A percentile compares a stretch with the other conserved stretches of the same genome.
These are phyloP conservation scores for Labeo calbasu DNA, from an alignment of 2,797 vertebrate species.

Conservation along the genomic window DNA sequence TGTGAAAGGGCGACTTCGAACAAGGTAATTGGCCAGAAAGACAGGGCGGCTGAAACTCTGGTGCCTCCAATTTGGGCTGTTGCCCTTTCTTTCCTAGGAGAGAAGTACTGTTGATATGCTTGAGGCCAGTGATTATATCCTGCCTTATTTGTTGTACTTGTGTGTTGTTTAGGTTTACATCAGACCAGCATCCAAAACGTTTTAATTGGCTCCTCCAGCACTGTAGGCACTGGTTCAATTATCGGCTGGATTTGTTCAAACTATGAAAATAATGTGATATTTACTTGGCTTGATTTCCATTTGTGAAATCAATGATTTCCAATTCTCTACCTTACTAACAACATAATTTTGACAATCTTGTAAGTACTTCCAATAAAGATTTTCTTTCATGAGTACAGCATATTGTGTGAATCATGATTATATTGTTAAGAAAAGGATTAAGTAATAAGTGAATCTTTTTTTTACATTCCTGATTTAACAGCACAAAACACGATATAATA, in stretches of 20 bases:
- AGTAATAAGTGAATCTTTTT: not conserved
- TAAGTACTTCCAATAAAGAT: not conserved
- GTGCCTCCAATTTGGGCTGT: not conserved
- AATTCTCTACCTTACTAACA: not conserved
- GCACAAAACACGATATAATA: not conserved
- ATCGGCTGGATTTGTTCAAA: not conserved
- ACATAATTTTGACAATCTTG: not conserved
- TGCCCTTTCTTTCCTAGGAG: not conserved
- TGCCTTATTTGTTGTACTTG: not conserved
- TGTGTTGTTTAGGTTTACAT: not conserved
- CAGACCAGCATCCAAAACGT: not conserved
- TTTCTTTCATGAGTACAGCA: not conserved
- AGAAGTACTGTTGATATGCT: not conserved
- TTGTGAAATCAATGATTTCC: not conserved
- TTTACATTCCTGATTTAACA: not conserved
- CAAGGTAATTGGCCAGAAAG: slow-evolving; percentile 32
- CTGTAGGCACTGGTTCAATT: not conserved
- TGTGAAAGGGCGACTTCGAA: slow-evolving; percentile 32
- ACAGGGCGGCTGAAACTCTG: not conserved
- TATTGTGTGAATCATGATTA: not conserved
- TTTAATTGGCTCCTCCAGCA: slow-evolving; percentile 4
- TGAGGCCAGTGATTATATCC: not conserved
- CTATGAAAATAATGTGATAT: not conserved
- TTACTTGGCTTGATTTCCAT: not conserved
- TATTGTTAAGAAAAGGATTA: not conserved